A percentile compares a stretch with the other conserved stretches of the same genome.
Evolutionary conservation across 2,888 invertebrate species (phyloP).

Genomic region (Cabera pusaria): DNA sequence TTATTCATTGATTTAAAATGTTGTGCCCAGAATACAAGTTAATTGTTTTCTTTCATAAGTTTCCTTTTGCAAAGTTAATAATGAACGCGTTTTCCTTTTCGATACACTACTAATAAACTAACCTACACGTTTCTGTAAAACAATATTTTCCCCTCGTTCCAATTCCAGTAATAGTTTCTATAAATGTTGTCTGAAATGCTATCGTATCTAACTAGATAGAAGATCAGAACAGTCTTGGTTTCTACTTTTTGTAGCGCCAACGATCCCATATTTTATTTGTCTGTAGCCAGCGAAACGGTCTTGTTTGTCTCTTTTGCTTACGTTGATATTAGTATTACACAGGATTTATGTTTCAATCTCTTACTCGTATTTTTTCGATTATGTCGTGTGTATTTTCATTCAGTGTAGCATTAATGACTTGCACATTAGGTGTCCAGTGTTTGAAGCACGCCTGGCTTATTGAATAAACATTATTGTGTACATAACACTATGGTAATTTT

Average conservation of each 20-base stretch:
- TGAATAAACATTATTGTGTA: slow-evolving; percentile 28
- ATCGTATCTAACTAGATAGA: background rate
- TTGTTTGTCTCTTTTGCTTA: slow-evolving; percentile 6
- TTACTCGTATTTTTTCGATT: too few relatives aligned
- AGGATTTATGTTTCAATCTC: too few relatives aligned
- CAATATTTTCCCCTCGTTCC: background rate
- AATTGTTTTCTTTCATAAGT: too few relatives aligned
- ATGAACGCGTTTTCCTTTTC: too few relatives aligned
- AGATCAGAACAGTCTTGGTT: background rate
- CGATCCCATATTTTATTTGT: slow-evolving; percentile 7
- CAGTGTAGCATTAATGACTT: slow-evolving; percentile 41
- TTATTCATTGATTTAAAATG: too few relatives aligned
- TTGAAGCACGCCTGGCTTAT: slow-evolving; percentile 27
- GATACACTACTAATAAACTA: too few relatives aligned
- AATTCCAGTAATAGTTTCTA: background rate
- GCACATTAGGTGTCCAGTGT: slow-evolving; percentile 39
- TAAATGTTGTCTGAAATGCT: background rate
- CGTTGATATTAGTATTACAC: too few relatives aligned
- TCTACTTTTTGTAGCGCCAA: slow-evolving; percentile 1
- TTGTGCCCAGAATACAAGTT: too few relatives aligned
- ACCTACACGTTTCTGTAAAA: background rate
- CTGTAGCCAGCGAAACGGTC: slow-evolving; percentile 10
- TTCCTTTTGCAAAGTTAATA: too few relatives aligned
- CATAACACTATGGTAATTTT: slow-evolving; percentile 35
- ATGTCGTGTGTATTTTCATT: slow-evolving; percentile 1